A percentile compares a stretch with the other conserved stretches of the same genome.
Evolutionary conservation across 1,140 invertebrate species (phyloP).

Genomic region (Helicoverpa armigera): DNA sequence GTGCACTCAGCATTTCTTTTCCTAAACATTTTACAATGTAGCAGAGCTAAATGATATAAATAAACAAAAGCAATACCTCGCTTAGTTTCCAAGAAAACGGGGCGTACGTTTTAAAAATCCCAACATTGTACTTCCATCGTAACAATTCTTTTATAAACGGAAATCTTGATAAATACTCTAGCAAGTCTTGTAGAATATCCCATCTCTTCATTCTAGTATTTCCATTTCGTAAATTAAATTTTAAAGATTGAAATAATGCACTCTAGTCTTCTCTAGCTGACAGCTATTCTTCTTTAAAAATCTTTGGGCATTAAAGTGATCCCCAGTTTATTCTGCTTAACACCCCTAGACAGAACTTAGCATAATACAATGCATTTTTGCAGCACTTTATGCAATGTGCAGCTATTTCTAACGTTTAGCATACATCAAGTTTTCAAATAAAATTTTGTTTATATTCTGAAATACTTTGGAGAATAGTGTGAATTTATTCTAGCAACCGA

Average conservation of each 20-base stretch:
- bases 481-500: conserved; percentile 17
- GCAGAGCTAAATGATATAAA: conserved; percentile 14
- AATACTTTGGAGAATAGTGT: conserved; percentile 3
- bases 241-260: conserved; percentile 55
- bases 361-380: conserved; percentile 63
- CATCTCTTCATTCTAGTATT: conserved; percentile 52
- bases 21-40: neutral
- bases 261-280: conserved; percentile 42
- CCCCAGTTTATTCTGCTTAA: conserved; percentile 59
- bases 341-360: conserved; percentile 57
- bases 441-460: conserved; percentile 45
- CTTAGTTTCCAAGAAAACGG: conserved; percentile 28
- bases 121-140: conserved; percentile 31
- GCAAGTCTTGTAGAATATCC: conserved; percentile 34
- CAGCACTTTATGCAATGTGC: conserved; percentile 14
- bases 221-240: conserved; percentile 66
- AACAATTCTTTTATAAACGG: conserved; percentile 46
- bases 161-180: conserved; percentile 45
- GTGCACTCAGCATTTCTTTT: neutral
- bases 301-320: conserved; percentile 56
- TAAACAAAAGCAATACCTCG: conserved; percentile 32
- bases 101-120: conserved; percentile 32
- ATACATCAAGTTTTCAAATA: conserved; percentile 58
- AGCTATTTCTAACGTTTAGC: conserved; percentile 33
- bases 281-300: conserved; percentile 52